Evolutionary conservation across 2,113 vertebrate genomes (phyloP), one percentile per base, ranked within the genome.

Genomic region (Onychostoma macrolepis): DNA sequence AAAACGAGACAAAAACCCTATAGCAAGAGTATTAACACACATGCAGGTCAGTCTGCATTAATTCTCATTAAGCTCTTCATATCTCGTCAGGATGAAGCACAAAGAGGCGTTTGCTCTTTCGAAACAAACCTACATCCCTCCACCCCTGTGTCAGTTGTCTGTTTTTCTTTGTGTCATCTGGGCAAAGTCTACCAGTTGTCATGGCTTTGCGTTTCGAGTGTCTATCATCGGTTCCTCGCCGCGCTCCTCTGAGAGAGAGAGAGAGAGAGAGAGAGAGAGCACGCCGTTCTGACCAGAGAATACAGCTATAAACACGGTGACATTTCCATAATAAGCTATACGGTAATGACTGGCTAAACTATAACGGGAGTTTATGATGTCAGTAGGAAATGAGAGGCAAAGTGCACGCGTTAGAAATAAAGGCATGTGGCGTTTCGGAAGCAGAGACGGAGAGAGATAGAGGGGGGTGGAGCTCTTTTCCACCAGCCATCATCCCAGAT

Each of bases 401-500:
- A 65, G 33, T 65, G 38, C 26, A 17, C 33, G 15, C 19, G 45
- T 53, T 69, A 15, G 43, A 58, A 85, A 33, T 45, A 43, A 85
- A 65, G 38, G 50, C 53, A 65, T 30, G 38, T 24, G 33, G 78
- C 33, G 36, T 15, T 26, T 71, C 19, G 24, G 69, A 72, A 48
- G 53, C 6, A 13, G 63, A 7, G 56, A 9, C 21, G 8, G 56
- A n/a, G 56, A 81, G 72, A 65, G 41, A 30, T 63, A 56, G 69
- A 17, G 65, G 5, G 53, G 41, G 78, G 71, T 61, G 74, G 50
- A 78, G 48, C 33, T 80, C 6, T 89, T 61, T 63, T 87, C 43
- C 86, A 85, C 75, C 41, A 87, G 80, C 75, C 61, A 87, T 84
- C 84, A 86, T 86, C 43, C 65, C 26, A 67, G 84, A 86, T 89